Base-by-base conservation (phyloP, 2,797 vertebrate species). In the Anomalospiza imberbis region DNA sequence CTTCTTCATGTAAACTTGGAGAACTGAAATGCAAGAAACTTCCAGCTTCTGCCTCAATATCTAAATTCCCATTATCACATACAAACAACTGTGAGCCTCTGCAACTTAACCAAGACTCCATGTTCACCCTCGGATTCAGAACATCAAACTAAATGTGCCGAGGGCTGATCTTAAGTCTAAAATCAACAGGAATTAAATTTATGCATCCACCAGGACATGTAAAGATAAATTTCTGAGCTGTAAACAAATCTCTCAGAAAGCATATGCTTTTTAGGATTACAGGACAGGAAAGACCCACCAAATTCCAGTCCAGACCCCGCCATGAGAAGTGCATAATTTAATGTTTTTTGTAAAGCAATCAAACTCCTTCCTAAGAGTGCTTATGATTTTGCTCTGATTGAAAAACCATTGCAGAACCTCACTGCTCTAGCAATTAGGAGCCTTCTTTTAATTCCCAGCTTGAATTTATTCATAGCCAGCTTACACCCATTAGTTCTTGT, bases 401-500 rank as follows among this genome's bases (percentile, higher is more conserved):
- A 80, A 85, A 92, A 65, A 26, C 2, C 38, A 51, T 0, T 47
- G 38, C 47, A 89, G 50, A 93, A 81, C 54, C 20, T 78, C 40
- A 22, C 38, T 54, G 38, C 58, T 93, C 15, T 47, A 65, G 93
- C 21, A 92, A 86, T 77, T 91, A 77, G 66, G 25, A 89, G 58
- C 32, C 18, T 67, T 65, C 50, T 91, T 93, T 81, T 32, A 86
- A 89, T 81, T 91, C 83, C 45, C 85, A 81, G 28, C 70, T 88
- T 94, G 89, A 94, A 81, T 84, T 88, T 92, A 93, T 90, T 88
- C 85, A 81, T 15, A 89, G 40, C 6, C 76, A 84, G 53, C 58
- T 92, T 78, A 92, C 42, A 94, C 42, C 82, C 81, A 91, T 94
- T 92, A 92, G 89, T 58, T 85, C 76, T 84, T 67, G 28, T 72